Evolutionary conservation across 2,113 vertebrate genomes (phyloP).

Genomic region (Pomatorhinus ruficollis): DNA sequence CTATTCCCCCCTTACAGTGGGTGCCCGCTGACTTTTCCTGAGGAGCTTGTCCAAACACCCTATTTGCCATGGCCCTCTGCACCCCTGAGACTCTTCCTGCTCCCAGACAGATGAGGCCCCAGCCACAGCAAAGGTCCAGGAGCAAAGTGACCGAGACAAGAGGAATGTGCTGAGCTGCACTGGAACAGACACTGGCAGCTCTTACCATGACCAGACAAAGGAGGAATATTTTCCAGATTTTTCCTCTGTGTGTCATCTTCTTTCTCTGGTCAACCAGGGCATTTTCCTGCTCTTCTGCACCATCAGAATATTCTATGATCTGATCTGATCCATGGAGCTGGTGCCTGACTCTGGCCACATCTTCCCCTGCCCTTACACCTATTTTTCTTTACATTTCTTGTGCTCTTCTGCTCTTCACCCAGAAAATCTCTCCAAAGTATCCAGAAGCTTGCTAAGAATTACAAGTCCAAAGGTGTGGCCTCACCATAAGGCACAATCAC

Average conservation of each 20-base stretch:
- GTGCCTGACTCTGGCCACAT: not conserved
- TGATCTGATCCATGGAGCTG: not conserved
- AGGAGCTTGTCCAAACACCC: not conserved
- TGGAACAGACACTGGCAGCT: not conserved
- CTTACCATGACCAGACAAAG: not conserved
- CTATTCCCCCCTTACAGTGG: not conserved
- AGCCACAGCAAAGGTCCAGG: not conserved
- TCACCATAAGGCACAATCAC: not conserved
- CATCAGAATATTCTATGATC: not conserved
- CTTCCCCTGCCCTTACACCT: not conserved
- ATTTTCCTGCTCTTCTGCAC: not conserved
- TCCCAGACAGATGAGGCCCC: accelerated
- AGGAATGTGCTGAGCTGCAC: not conserved
- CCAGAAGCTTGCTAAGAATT: not conserved
- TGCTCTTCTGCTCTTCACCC: not conserved
- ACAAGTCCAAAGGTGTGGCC: not conserved
- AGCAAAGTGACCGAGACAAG: not conserved
- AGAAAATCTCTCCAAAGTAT: not conserved
- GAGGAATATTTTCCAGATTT: not conserved
- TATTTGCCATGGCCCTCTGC: not conserved
- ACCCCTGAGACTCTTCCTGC: not conserved
- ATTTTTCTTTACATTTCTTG: not conserved
- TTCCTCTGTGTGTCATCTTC: not conserved
- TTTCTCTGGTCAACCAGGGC: not conserved
- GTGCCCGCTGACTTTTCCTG: accelerated